Conservation (phyloP, 2,113 vertebrate species). For the Limnothrissa miodon region DNA sequence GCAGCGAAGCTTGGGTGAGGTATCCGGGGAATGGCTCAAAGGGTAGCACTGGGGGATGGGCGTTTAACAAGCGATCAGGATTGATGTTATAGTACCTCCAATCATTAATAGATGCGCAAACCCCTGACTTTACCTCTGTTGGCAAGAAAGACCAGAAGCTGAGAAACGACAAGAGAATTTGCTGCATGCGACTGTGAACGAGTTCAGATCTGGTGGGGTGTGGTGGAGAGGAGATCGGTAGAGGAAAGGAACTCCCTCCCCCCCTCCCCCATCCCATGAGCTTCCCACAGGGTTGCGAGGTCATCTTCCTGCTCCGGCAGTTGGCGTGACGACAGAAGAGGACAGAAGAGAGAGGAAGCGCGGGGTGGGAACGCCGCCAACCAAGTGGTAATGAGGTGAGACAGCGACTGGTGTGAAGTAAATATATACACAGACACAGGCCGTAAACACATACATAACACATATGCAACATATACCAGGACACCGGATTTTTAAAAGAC, state of each 20-base stretch:
- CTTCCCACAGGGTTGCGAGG: slow-evolving; percentile 31
- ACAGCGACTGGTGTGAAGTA: slow-evolving; percentile 30
- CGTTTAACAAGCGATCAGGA: background rate
- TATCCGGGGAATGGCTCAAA: background rate
- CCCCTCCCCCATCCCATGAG: slow-evolving; percentile 38
- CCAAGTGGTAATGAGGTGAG: slow-evolving; percentile 40
- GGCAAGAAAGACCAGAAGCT: background rate
- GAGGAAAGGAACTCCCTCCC: slow-evolving; percentile 20
- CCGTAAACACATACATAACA: background rate
- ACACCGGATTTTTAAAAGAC: background rate
- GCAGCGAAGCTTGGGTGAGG: slow-evolving; percentile 13
- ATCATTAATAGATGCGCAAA: background rate
- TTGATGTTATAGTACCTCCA: background rate
- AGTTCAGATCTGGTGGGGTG: background rate
- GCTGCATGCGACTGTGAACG: background rate
- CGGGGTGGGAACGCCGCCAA: slow-evolving; percentile 40
- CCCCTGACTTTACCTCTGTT: background rate
- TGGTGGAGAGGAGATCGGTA: slow-evolving; percentile 13
- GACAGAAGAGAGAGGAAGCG: slow-evolving; percentile 39
- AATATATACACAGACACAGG: slow-evolving; percentile 17
- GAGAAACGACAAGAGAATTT: no score
- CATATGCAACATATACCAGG: background rate
- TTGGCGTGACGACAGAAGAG: slow-evolving; percentile 36
- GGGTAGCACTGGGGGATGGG: background rate
- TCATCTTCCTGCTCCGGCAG: slow-evolving; percentile 35